Percentiles rank a stretch among this genome's conserved stretches.
Conservation (phyloP, 2,797 vertebrate species). For the Moxostoma hubbsi region DNA sequence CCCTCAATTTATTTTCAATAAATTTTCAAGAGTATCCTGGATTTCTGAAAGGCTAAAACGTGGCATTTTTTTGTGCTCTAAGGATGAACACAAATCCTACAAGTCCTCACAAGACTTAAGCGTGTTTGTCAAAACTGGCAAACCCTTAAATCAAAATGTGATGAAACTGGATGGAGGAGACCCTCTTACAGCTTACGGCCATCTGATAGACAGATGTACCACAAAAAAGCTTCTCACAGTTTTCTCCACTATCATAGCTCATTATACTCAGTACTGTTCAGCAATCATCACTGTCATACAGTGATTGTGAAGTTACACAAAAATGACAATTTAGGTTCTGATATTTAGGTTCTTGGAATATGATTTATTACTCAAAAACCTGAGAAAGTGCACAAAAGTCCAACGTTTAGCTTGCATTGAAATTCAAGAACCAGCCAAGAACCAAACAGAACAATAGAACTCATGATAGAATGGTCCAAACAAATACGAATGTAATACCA, state of each 20-base stretch:
- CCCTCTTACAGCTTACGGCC: constrained; percentile 25
- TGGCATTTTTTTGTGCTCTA: constrained; percentile 1
- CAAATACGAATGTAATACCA: background rate
- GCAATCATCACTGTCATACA: background rate
- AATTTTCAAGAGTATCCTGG: constrained; percentile 23
- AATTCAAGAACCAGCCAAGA: background rate
- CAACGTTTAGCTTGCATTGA: background rate
- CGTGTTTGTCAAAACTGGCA: constrained; percentile 36
- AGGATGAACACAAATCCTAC: constrained; percentile 33
- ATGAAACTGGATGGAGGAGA: constrained; percentile 51
- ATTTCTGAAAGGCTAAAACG: constrained; percentile 32
- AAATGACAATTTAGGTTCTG: background rate
- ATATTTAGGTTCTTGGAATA: background rate
- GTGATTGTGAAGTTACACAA: background rate
- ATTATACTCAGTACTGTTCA: constrained; percentile 5
- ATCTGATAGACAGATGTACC: constrained; percentile 47
- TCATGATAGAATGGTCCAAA: background rate
- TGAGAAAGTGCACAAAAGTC: background rate
- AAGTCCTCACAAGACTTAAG: constrained; percentile 8
- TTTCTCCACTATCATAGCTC: background rate
- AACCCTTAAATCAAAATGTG: constrained; percentile 52
- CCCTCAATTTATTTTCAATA: constrained; percentile 33
- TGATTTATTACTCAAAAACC: background rate
- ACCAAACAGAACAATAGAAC: background rate
- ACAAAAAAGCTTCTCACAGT: constrained; percentile 4